phyloP scores from a whole-genome alignment of 2,888 invertebrate species.

The Embidobia sp. region DNA sequence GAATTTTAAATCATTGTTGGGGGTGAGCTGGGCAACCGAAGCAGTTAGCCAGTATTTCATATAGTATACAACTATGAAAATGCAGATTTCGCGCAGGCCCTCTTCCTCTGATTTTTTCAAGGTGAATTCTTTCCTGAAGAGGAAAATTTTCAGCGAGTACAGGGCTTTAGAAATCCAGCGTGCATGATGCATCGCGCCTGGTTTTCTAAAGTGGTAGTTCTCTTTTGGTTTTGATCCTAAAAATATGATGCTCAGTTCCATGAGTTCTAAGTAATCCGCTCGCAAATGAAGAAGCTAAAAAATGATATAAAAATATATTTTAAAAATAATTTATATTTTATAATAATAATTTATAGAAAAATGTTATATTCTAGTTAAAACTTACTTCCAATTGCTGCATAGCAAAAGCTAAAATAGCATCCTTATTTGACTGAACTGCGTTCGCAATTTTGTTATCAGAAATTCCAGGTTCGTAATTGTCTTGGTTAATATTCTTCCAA shows the following conservation, averaged over 20 bases:
- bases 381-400: not conserved
- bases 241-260: constrained; percentile 8
- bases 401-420: constrained; percentile 9
- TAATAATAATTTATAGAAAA: too few species aligned
- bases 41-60: not conserved
- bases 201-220: not conserved
- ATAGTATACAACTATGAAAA: constrained; percentile 14
- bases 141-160: constrained; percentile 1
- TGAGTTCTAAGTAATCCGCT: constrained; percentile 7
- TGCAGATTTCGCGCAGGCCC: constrained; percentile 1
- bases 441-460: constrained; percentile 2
- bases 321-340: too few species aligned
- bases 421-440: not conserved
- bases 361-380: too few species aligned
- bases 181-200: constrained; percentile 12
- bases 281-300: not conserved
- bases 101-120: not conserved
- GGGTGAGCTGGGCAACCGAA: not conserved
- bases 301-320: too few species aligned
- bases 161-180: constrained; percentile 12
- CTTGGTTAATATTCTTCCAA: not conserved
- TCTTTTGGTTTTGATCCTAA: not conserved
- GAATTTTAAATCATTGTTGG: constrained; percentile 5
- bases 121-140: constrained; percentile 1
- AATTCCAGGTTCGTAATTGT: constrained; percentile 15